A percentile compares a stretch with the other conserved stretches of the same genome.
Evolutionary conservation across 1,140 invertebrate species (phyloP).

Genomic region (Aphelenchoides avenae): DNA sequence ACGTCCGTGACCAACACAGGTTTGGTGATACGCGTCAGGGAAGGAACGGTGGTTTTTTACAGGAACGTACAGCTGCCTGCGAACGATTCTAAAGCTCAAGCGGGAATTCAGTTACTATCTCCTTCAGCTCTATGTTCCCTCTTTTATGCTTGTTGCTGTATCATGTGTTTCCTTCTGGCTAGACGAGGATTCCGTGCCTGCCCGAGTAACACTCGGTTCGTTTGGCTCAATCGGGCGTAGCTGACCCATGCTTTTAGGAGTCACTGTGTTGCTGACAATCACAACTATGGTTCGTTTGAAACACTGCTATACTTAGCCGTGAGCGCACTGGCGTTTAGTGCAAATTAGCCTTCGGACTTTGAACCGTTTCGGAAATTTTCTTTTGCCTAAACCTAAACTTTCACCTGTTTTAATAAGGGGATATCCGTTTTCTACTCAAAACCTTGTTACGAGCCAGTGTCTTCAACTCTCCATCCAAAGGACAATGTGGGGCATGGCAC

Average conservation of each 20-base stretch:
- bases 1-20: slow-evolving; percentile 92
- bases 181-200: slow-evolving; percentile 87
- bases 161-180: slow-evolving; percentile 96
- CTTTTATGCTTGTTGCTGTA: slow-evolving; percentile 74
- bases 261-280: slow-evolving; percentile 40
- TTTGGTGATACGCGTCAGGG: slow-evolving; percentile 59
- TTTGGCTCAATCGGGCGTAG: slow-evolving; percentile 65
- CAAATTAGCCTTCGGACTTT: too few relatives aligned
- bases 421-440: too few relatives aligned
- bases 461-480: too few relatives aligned
- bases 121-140: slow-evolving; percentile 62
- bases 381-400: too few relatives aligned
- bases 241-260: slow-evolving; percentile 20
- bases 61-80: slow-evolving; percentile 56
- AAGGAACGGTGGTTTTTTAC: slow-evolving; percentile 9
- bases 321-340: too few relatives aligned
- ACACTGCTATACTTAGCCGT: too few relatives aligned
- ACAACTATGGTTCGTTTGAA: slow-evolving; percentile 51
- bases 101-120: slow-evolving; percentile 63
- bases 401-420: too few relatives aligned
- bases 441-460: too few relatives aligned
- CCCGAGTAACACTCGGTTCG: slow-evolving; percentile 78
- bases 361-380: too few relatives aligned
- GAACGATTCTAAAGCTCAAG: slow-evolving; percentile 57
- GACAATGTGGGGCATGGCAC: too few relatives aligned